Evolutionary conservation across 1,140 invertebrate species (phyloP), one percentile per base, ranked within the genome.

Genomic region (Heliconius himera): DNA sequence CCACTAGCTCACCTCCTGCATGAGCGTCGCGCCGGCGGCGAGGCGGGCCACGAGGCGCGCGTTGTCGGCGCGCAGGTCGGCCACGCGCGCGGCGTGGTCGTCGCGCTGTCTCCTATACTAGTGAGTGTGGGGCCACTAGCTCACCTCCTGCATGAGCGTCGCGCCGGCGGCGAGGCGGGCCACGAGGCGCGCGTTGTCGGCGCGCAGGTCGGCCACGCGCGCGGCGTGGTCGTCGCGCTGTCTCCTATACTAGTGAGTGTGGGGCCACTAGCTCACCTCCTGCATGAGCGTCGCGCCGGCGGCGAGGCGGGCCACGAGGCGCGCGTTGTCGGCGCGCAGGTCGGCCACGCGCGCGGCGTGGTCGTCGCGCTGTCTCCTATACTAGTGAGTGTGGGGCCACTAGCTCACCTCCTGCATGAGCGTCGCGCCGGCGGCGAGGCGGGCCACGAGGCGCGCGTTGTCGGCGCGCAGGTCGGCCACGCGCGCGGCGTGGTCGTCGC

Each of bases 151-250:
- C 6, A 92, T 74, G 75, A 96, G 95, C 83, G 93, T 91, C 46
- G 95, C 95, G 88, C 95, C 95, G 85, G 91, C 94, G 82, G 91
- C 94, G 73, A 95, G 94, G 71, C 97, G 95, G 56, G 96, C 95
- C 77, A 96, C 95, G 73, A 96, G 95, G 75, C 97, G 96, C 75
- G 94, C 93, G 60, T 97, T 89, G 60, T 96, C 95, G 33, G 96
- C 95, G 82, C 96, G 95, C 13, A 97, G 90, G 9, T 91, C 88
- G 49, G 95, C 90, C 20, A 97, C 96, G 83, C 96, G 95, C 81
- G 94, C 95, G 73, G 96, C 95, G 80, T 96, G 97, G 83, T 98
- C 97, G 90, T 98, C 97, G 33, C 97, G 95, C 92, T 98, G 33
- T 36, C 33, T 36, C 33, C 1, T 36, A 36, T 36, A 36, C 33